Conservation (phyloP, 2,113 vertebrate genomes). For the Pelecanoides urinatrix region DNA sequence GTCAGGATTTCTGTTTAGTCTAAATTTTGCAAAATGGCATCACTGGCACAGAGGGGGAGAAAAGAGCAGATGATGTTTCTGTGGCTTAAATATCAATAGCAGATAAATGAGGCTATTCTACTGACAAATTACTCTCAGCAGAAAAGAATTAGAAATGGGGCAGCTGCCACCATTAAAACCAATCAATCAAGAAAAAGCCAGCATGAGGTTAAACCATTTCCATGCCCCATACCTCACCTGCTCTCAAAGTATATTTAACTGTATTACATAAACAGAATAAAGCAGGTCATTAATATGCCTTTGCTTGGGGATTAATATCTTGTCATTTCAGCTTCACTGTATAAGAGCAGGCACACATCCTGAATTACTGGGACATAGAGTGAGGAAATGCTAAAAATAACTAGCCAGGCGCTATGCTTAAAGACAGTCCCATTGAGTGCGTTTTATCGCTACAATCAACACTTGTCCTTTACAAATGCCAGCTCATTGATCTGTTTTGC, state of each 20-base stretch:
- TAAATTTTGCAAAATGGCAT: not conserved
- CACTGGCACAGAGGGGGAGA: not conserved
- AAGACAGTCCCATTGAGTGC: not conserved
- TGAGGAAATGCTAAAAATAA: constrained; percentile 28
- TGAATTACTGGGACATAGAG: not conserved
- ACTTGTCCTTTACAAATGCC: constrained; percentile 20
- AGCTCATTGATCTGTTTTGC: constrained; percentile 19
- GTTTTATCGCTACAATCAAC: not conserved
- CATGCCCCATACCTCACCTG: not conserved
- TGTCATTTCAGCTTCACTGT: not conserved
- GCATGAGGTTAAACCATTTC: not conserved
- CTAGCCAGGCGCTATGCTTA: not conserved
- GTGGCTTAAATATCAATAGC: not conserved
- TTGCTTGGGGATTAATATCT: constrained; percentile 32
- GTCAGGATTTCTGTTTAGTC: not conserved
- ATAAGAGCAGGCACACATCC: not conserved
- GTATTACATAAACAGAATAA: constrained; percentile 19
- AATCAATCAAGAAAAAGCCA: not conserved
- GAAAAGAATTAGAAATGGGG: not conserved
- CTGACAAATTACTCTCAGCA: not conserved
- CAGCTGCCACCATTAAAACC: not conserved
- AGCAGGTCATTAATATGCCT: constrained; percentile 10
- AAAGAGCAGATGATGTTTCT: not conserved
- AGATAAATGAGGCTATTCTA: not conserved
- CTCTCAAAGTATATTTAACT: constrained; percentile 11